Evolutionary conservation across 2,888 invertebrate genomes (phyloP).

Genomic region (Chalcosyrphus nemorum): DNA sequence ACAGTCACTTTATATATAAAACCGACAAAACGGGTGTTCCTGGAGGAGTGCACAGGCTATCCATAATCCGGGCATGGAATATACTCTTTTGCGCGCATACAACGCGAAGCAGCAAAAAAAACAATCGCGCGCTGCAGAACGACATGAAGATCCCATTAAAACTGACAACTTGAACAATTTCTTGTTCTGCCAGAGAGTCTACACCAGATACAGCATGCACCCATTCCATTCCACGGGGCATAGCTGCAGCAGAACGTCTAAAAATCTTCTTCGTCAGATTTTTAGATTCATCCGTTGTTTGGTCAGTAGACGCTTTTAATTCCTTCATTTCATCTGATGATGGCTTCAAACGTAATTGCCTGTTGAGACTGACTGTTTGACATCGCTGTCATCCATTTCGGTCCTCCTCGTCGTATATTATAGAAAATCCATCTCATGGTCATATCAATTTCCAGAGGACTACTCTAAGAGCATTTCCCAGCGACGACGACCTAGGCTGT

Average conservation of each 20-base stretch:
- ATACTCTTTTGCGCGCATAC: constrained; percentile 10
- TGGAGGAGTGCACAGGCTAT: constrained; percentile 32
- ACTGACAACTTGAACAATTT: constrained; percentile 64
- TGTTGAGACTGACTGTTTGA: constrained; percentile 68
- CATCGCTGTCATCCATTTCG: constrained; percentile 69
- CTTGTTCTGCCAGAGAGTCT: constrained; percentile 22
- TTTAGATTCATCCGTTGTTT: constrained; percentile 36
- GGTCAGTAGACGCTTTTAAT: constrained; percentile 40
- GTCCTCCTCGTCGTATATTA: constrained; percentile 25
- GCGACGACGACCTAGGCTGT: constrained; percentile 38
- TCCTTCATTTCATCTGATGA: constrained; percentile 56
- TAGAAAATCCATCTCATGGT: constrained; percentile 51
- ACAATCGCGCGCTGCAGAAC: constrained; percentile 44
- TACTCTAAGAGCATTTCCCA: constrained; percentile 36
- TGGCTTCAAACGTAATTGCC: constrained; percentile 70
- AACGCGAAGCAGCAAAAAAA: constrained; percentile 40
- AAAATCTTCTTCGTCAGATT: constrained; percentile 41
- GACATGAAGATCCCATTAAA: constrained; percentile 72
- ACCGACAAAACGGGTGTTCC: constrained; percentile 16
- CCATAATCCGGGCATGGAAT: constrained; percentile 25
- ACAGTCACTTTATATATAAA: background rate
- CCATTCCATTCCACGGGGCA: constrained; percentile 27
- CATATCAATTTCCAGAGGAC: constrained; percentile 35
- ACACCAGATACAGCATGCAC: constrained; percentile 13
- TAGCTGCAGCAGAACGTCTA: background rate